Conservation (phyloP, 2,888 invertebrate genomes). For the Piscicola geometra region DNA sequence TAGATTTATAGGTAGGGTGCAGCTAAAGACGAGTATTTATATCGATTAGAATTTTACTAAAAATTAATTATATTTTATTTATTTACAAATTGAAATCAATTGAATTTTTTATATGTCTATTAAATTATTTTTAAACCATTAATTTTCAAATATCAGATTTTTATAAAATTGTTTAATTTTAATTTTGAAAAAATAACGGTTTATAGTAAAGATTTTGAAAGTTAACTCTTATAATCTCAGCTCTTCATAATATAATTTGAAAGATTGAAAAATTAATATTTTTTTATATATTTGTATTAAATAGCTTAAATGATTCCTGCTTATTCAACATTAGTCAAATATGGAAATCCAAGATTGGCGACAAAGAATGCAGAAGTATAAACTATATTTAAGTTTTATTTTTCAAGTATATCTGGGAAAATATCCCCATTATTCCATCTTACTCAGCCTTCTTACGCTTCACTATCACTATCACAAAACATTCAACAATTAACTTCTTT, state of each 20-base stretch:
- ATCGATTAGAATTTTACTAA: not conserved
- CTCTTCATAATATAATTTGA: no score
- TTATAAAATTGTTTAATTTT: not conserved
- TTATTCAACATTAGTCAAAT: conserved; percentile 80
- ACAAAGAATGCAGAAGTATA: conserved; percentile 67
- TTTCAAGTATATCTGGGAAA: no score
- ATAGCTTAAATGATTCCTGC: conserved; percentile 63
- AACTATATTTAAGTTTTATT: not conserved
- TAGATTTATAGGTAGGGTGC: conserved; percentile 12
- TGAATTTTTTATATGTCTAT: not conserved
- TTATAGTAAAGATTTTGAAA: no score
- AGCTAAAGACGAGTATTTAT: conserved; percentile 10
- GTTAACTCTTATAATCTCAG: no score
- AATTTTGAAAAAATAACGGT: not conserved
- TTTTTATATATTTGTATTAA: not conserved
- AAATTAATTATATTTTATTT: not conserved
- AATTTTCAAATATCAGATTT: not conserved
- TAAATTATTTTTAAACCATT: conserved; percentile 6
- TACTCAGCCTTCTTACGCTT: no score
- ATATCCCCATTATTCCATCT: no score
- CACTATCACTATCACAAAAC: no score
- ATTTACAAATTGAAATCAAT: not conserved
- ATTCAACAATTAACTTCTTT: no score
- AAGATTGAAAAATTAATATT: not conserved
- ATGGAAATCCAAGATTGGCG: conserved; percentile 85